These are phyloP conservation scores for Micropterix aruncella DNA, from an alignment of 2,888 invertebrate species.

Conservation along the genomic window DNA sequence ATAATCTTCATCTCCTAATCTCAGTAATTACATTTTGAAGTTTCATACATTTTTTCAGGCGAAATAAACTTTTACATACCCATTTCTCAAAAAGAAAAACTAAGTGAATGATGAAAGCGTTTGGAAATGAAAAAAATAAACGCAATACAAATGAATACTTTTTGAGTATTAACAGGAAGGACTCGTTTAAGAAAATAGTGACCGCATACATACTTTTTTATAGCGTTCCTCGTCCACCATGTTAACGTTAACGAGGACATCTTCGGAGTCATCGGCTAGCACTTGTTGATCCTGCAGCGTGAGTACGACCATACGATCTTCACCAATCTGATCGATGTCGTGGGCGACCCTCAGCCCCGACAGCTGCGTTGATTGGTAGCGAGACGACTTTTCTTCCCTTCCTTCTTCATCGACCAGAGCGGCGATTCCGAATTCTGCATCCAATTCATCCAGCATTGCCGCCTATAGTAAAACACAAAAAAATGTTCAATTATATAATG, in stretches of 20 bases:
- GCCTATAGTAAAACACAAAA: constrained; percentile 51
- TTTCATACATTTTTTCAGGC: no score
- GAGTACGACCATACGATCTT: constrained; percentile 75
- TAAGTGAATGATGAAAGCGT: no score
- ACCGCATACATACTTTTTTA: constrained; percentile 53
- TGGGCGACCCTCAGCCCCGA: constrained; percentile 81
- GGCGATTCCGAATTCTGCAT: constrained; percentile 84
- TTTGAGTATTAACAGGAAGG: no score
- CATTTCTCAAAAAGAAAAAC: no score
- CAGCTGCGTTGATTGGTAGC: constrained; percentile 59
- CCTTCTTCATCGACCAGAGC: constrained; percentile 73
- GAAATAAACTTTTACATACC: no score
- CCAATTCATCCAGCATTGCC: constrained; percentile 87
- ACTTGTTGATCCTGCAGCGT: constrained; percentile 90
- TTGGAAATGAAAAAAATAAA: no score
- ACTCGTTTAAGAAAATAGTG: no score
- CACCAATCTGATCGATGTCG: constrained; percentile 48
- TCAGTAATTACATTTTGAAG: no score
- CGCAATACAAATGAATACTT: no score
- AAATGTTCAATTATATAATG: no score
- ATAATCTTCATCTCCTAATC: no score
- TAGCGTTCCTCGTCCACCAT: constrained; percentile 74
- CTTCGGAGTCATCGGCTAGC: constrained; percentile 69
- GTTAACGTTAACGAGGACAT: constrained; percentile 86
- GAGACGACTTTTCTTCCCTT: constrained; percentile 34